These are phyloP conservation scores for Cuniculus paca DNA, from an alignment of 2,797 vertebrate species.

Conservation along the genomic window DNA sequence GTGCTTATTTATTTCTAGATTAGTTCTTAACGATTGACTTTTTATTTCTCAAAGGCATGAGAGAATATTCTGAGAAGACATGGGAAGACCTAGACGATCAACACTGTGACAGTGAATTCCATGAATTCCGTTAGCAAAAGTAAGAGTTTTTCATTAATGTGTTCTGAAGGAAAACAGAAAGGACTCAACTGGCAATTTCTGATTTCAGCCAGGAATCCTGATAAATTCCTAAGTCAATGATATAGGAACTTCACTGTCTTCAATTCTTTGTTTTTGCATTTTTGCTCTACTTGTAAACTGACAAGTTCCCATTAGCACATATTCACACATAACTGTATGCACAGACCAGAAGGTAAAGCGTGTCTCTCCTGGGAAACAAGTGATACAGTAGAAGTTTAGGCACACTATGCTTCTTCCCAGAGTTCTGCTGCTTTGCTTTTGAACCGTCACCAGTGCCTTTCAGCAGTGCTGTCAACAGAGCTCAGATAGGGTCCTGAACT, in stretches of 20 bases:
- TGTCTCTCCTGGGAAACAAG: not conserved
- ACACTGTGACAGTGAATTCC: not conserved
- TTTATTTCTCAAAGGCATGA: constrained; percentile 35
- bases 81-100: not conserved
- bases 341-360: not conserved
- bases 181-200: not conserved
- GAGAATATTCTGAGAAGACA: not conserved
- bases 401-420: not conserved
- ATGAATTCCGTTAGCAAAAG: not conserved
- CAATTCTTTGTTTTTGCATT: not conserved
- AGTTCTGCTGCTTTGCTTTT: constrained; percentile 71
- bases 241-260: not conserved
- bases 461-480: constrained; percentile 76
- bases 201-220: constrained; percentile 5
- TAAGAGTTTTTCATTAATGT: not conserved
- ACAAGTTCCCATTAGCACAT: not conserved
- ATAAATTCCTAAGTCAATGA: not conserved
- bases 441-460: constrained; percentile 76
- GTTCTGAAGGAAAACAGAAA: not conserved
- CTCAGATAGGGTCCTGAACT: constrained; percentile 83
- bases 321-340: not conserved
- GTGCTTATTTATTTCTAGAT: not conserved
- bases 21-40: not conserved
- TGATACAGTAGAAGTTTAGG: not conserved
- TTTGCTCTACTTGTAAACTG: not conserved